These are phyloP conservation scores for Gallinago jamesoni DNA, from an alignment of 2,113 vertebrate genomes.

Conservation along the genomic window DNA sequence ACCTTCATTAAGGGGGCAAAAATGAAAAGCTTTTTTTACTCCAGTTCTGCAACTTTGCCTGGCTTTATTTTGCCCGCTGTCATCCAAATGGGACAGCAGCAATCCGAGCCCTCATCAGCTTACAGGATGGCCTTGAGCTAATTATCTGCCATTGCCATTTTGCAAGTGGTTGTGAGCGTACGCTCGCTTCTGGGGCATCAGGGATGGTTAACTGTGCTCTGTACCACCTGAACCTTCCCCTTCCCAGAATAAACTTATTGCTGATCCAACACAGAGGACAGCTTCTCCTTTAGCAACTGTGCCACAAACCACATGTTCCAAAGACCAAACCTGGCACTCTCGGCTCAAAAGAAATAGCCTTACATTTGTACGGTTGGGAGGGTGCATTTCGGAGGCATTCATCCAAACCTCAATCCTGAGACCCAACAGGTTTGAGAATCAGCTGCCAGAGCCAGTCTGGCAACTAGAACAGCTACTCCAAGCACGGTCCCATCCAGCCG, in stretches of 20 bases:
- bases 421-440: not conserved
- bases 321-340: not conserved
- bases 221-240: not conserved
- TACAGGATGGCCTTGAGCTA: rapidly evolving
- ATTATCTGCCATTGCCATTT: not conserved
- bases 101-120: not conserved
- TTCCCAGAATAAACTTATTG: not conserved
- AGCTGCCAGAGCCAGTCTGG: not conserved
- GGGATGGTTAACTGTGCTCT: not conserved
- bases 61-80: not conserved
- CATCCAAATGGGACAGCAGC: not conserved
- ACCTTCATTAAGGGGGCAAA: not conserved
- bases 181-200: not conserved
- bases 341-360: not conserved
- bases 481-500: rapidly evolving
- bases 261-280: not conserved
- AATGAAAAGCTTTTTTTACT: not conserved
- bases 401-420: not conserved
- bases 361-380: not conserved
- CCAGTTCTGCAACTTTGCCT: not conserved
- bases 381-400: not conserved
- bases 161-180: not conserved
- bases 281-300: not conserved
- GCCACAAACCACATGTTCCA: rapidly evolving
- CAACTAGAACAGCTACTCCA: not conserved